These are phyloP conservation scores for Aphis gossypii DNA, from an alignment of 1,140 invertebrate genomes.

Conservation along the genomic window DNA sequence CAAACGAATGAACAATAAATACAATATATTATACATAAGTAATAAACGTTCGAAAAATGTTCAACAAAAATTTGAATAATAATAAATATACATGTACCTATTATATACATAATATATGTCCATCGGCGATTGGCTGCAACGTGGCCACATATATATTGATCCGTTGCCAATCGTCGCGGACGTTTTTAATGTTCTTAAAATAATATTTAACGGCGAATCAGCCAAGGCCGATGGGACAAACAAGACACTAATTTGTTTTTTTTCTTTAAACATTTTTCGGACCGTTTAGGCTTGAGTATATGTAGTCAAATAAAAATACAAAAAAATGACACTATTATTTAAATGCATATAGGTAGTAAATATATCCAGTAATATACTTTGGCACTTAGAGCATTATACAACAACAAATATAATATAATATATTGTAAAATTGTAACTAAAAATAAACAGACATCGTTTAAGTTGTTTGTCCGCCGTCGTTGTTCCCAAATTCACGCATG, in stretches of 20 bases:
- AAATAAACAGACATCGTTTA: background rate
- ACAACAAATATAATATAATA: background rate
- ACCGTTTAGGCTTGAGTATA: slow-evolving; percentile 35
- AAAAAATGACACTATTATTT: background rate
- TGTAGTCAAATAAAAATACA: background rate
- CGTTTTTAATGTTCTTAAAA: slow-evolving; percentile 49
- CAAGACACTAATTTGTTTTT: slow-evolving; percentile 47
- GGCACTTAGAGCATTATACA: background rate
- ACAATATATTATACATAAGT: background rate
- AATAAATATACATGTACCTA: background rate
- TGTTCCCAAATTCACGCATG: slow-evolving; percentile 18
- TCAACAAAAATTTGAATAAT: slow-evolving; percentile 27
- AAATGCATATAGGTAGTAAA: background rate
- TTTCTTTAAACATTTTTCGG: background rate
- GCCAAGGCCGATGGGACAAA: slow-evolving; percentile 44
- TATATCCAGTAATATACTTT: slow-evolving; percentile 27
- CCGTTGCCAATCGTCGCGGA: slow-evolving; percentile 46
- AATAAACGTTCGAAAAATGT: background rate
- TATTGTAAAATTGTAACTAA: background rate
- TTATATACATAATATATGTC: background rate
- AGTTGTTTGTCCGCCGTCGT: background rate
- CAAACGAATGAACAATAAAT: background rate
- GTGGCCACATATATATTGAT: slow-evolving; percentile 30
- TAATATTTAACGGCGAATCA: slow-evolving; percentile 33
- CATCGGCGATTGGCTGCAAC: slow-evolving; percentile 5